A percentile compares a stretch with the other conserved stretches of the same genome.
These are phyloP conservation scores for Lordiphosa fenestrarum DNA, from an alignment of 2,888 invertebrate species.

Conservation along the genomic window DNA sequence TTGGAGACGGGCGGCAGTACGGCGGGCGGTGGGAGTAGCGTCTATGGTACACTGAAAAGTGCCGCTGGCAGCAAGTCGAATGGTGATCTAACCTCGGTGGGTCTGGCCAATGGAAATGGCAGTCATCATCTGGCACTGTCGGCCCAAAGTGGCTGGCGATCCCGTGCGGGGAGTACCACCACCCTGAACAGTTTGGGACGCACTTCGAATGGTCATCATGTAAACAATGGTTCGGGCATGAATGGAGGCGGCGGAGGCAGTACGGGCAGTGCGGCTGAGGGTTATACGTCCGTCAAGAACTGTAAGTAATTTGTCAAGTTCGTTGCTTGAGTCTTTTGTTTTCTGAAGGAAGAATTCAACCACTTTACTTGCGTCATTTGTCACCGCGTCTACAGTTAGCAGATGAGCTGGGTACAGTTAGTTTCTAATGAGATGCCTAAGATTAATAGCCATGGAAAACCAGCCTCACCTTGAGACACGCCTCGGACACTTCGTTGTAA, in stretches of 20 bases:
- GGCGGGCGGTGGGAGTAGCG: constrained; percentile 81
- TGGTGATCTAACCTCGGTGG: constrained; percentile 77
- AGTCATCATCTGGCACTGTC: constrained; percentile 58
- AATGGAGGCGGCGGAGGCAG: constrained; percentile 55
- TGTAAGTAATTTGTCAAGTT: constrained; percentile 75
- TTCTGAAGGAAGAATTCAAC: background rate
- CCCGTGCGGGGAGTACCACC: constrained; percentile 83
- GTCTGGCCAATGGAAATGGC: constrained; percentile 70
- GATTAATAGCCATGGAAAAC: constrained; percentile 5
- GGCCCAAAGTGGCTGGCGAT: constrained; percentile 81
- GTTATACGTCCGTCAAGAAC: constrained; percentile 80
- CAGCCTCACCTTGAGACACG: constrained; percentile 49
- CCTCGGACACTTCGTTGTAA: constrained; percentile 33
- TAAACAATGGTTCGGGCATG: constrained; percentile 63
- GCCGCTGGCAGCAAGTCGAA: constrained; percentile 78
- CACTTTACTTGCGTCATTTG: constrained; percentile 4
- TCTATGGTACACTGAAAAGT: constrained; percentile 81
- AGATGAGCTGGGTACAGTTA: constrained; percentile 9
- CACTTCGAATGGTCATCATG: constrained; percentile 77
- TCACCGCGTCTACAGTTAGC: constrained; percentile 13
- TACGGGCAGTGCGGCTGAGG: constrained; percentile 78
- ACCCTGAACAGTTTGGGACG: constrained; percentile 83
- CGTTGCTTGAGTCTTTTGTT: constrained; percentile 52
- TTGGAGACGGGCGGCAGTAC: constrained; percentile 84
- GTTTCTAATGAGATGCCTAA: constrained; percentile 10